Evolutionary conservation across 2,797 vertebrate genomes (phyloP).

Genomic region (Acanthis flammea): DNA sequence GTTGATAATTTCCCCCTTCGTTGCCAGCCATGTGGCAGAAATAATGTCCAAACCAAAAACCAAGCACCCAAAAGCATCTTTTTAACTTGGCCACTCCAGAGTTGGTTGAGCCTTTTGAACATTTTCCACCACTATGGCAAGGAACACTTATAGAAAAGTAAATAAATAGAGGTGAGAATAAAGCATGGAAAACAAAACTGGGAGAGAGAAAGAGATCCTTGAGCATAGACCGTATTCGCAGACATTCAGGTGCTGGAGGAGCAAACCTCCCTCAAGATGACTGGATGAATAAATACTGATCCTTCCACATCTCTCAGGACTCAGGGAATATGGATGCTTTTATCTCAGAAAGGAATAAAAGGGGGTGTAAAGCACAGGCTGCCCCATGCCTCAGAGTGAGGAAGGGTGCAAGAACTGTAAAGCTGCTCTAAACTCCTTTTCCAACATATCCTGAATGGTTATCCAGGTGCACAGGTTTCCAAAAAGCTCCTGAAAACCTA

Average conservation of each 20-base stretch:
- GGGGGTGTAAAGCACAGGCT: background rate
- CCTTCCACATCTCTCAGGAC: background rate
- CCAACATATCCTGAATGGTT: background rate
- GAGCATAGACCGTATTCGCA: background rate
- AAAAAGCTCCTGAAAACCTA: background rate
- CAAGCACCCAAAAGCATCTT: background rate
- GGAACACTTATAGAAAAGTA: background rate
- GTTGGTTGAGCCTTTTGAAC: background rate
- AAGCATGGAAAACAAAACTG: background rate
- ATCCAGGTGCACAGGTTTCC: background rate
- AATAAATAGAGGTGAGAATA: background rate
- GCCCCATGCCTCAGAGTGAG: fast-evolving
- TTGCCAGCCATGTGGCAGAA: background rate
- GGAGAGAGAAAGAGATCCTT: background rate
- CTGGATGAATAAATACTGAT: background rate
- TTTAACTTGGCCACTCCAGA: background rate
- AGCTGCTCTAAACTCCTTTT: background rate
- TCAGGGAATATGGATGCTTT: background rate
- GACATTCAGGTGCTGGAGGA: background rate
- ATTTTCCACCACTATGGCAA: background rate
- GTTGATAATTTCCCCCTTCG: background rate
- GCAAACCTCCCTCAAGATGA: background rate
- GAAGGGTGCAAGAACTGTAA: background rate
- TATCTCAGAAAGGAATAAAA: background rate
- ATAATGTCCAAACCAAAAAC: background rate